Conservation (phyloP, 2,888 invertebrate genomes). For the Hemaris fuciformis region DNA sequence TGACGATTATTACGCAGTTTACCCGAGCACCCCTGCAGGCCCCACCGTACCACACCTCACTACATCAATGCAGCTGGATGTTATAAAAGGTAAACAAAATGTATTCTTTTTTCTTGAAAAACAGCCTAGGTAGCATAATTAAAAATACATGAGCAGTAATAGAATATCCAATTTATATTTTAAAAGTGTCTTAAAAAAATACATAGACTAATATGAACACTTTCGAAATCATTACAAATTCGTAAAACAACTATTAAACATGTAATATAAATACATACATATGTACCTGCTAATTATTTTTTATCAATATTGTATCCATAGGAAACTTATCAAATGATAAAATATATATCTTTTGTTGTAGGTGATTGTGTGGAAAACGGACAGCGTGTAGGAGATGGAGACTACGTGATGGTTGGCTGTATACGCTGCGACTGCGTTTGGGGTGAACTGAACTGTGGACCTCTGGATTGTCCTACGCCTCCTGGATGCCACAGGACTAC, state of each 20-base stretch:
- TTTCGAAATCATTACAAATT: too few species aligned
- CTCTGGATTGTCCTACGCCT: constrained; percentile 47
- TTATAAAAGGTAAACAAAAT: constrained; percentile 48
- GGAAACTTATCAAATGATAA: too few species aligned
- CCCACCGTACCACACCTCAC: constrained; percentile 59
- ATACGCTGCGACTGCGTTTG: constrained; percentile 61
- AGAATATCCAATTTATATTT: too few species aligned
- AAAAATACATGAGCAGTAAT: too few species aligned
- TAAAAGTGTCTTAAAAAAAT: too few species aligned
- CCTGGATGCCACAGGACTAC: constrained; percentile 40
- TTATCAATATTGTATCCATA: too few species aligned
- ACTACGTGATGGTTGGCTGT: constrained; percentile 50
- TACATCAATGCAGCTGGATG: constrained; percentile 68
- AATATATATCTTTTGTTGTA: constrained; percentile 25
- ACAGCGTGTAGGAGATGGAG: constrained; percentile 52
- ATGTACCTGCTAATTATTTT: too few species aligned
- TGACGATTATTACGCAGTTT: constrained; percentile 80
- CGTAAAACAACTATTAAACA: too few species aligned
- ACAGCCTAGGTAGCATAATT: too few species aligned
- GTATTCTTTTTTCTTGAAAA: neutral
- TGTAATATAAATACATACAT: too few species aligned
- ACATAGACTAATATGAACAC: too few species aligned
- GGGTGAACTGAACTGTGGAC: constrained; percentile 57
- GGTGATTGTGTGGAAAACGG: constrained; percentile 59
- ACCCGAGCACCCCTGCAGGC: constrained; percentile 55